Conservation (phyloP, 2,888 invertebrate species). For the Ennomos erosarius region DNA sequence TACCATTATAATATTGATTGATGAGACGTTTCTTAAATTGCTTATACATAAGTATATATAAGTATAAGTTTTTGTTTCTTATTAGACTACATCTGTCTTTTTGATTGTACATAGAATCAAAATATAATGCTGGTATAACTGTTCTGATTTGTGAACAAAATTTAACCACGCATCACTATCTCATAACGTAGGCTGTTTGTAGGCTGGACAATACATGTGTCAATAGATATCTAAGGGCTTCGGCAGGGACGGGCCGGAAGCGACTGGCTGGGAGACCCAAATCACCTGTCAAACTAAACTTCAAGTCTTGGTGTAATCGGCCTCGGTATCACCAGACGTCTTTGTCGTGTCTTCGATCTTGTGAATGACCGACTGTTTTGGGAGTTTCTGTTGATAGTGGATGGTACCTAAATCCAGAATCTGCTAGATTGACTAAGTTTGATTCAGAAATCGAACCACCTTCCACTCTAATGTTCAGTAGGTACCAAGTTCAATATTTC, state of each 20-base stretch:
- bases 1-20: too few species aligned
- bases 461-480: too few species aligned
- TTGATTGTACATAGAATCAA: too few species aligned
- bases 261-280: slow-evolving; percentile 75
- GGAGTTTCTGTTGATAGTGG: slow-evolving; percentile 34
- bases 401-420: slow-evolving; percentile 1
- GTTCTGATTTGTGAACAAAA: slow-evolving; percentile 4
- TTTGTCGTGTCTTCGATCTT: slow-evolving; percentile 74
- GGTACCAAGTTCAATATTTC: too few species aligned
- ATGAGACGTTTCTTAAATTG: too few species aligned
- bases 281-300: slow-evolving; percentile 79
- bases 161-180: slow-evolving; percentile 22
- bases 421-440: slow-evolving; percentile 3
- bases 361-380: slow-evolving; percentile 62
- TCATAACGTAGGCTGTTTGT: slow-evolving; percentile 20
- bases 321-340: slow-evolving; percentile 71
- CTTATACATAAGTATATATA: too few species aligned
- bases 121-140: too few species aligned
- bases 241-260: slow-evolving; percentile 58
- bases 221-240: slow-evolving; percentile 63
- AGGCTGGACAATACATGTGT: slow-evolving; percentile 52
- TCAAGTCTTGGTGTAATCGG: slow-evolving; percentile 69
- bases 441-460: background rate
- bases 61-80: too few species aligned
- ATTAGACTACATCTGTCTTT: too few species aligned